Evolutionary conservation across 2,797 vertebrate species (phyloP).

Genomic region (Pogoniulus pusillus): DNA sequence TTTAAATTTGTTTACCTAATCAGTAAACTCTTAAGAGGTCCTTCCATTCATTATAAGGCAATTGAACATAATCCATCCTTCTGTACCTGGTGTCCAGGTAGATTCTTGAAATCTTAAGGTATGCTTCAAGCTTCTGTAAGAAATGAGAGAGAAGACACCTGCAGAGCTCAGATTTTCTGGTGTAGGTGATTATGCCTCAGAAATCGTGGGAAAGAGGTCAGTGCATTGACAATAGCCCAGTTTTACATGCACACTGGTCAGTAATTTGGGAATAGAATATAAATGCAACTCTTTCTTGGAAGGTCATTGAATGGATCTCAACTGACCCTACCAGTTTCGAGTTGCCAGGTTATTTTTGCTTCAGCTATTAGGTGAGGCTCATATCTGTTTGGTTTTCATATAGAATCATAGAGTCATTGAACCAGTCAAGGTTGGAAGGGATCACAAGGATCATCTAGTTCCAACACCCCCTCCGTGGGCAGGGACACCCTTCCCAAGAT

Average conservation of each 20-base stretch:
- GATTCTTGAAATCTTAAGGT: neutral
- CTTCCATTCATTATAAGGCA: neutral
- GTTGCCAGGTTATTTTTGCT: neutral
- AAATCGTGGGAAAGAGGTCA: neutral
- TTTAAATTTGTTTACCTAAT: neutral
- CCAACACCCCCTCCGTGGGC: too few relatives aligned
- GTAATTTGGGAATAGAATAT: neutral
- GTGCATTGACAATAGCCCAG: neutral
- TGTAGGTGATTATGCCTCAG: neutral
- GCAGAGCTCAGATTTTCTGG: neutral
- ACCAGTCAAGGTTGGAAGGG: too few relatives aligned
- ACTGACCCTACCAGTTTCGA: neutral
- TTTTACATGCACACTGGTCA: neutral
- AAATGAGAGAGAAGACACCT: neutral
- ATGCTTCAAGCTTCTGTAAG: neutral
- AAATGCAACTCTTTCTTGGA: conserved; percentile 20
- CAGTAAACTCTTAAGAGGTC: neutral
- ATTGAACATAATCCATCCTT: neutral
- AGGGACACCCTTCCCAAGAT: too few relatives aligned
- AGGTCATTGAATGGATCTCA: conserved; percentile 28
- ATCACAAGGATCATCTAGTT: too few relatives aligned
- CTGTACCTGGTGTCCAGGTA: neutral
- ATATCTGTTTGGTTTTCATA: neutral
- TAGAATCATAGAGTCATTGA: too few relatives aligned
- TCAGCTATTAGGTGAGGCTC: neutral